Conservation (phyloP, 2,888 invertebrate genomes). For the Polydrusus cervinus region DNA sequence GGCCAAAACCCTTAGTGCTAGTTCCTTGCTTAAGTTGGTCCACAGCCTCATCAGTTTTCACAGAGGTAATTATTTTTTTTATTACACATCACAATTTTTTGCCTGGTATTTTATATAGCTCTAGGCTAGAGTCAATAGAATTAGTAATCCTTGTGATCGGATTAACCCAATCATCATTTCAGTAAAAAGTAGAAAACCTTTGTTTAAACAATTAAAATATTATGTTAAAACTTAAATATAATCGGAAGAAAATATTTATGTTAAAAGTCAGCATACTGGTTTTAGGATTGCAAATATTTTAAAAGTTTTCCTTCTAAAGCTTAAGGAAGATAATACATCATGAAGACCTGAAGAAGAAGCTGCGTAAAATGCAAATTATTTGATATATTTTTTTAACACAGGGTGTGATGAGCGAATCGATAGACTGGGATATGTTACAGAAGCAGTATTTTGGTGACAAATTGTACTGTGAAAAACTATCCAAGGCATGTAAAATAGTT, state of each 20-base stretch:
- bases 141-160: too few species aligned
- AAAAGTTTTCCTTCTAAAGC: too few species aligned
- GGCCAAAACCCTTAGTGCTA: conserved; percentile 94
- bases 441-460: conserved; percentile 89
- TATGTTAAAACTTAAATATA: too few species aligned
- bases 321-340: not conserved
- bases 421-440: conserved; percentile 94
- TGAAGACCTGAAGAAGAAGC: not conserved
- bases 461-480: conserved; percentile 85
- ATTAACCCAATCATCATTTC: too few species aligned
- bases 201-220: too few species aligned
- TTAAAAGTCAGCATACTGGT: too few species aligned
- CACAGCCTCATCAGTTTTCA: conserved; percentile 96
- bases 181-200: too few species aligned
- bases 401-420: conserved; percentile 96
- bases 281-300: too few species aligned
- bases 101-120: not conserved
- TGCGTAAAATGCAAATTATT: not conserved
- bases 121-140: not conserved
- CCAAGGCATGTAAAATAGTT: conserved; percentile 89
- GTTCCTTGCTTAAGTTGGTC: conserved; percentile 98
- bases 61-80: conserved; percentile 76
- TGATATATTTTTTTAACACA: conserved; percentile 65
- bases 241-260: too few species aligned
- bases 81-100: conserved; percentile 18